phyloP scores from a whole-genome alignment of 2,113 vertebrate genomes.

The Hydrolagus affinis region DNA sequence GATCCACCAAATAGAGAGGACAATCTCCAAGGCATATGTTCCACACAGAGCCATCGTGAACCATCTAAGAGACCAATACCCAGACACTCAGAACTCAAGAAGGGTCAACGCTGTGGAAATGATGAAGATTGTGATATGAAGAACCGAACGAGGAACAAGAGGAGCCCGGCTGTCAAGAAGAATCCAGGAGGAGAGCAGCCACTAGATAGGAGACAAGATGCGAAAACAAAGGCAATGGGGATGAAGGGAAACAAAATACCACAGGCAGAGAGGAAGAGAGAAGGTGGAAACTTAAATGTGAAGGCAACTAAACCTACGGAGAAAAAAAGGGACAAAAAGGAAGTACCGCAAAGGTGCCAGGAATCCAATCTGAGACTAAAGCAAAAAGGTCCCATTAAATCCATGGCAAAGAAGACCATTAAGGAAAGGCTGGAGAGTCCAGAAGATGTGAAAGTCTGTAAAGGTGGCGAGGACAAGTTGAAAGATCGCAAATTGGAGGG shows the following conservation, averaged over 20 bases:
- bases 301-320: not conserved
- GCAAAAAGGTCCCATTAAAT: not conserved
- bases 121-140: not conserved
- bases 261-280: conserved; percentile 33
- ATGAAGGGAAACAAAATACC: conserved; percentile 39
- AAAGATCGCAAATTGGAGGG: conserved; percentile 11
- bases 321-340: conserved; percentile 37
- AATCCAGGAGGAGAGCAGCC: conserved; percentile 7
- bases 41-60: not conserved
- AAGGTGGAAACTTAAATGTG: conserved; percentile 30
- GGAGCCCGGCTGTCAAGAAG: not conserved
- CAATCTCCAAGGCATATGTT: not conserved
- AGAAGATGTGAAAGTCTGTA: not conserved
- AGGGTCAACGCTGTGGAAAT: not conserved
- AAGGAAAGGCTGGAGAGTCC: not conserved
- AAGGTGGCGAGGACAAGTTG: not conserved
- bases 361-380: not conserved
- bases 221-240: not conserved
- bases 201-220: not conserved
- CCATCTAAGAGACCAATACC: not conserved
- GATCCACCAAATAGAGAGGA: not conserved
- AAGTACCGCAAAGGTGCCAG: conserved; percentile 15
- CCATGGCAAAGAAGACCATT: not conserved
- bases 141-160: not conserved
- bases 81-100: not conserved